Conservation (phyloP, 2,113 vertebrate genomes). For the Dryoscopus gambensis region DNA sequence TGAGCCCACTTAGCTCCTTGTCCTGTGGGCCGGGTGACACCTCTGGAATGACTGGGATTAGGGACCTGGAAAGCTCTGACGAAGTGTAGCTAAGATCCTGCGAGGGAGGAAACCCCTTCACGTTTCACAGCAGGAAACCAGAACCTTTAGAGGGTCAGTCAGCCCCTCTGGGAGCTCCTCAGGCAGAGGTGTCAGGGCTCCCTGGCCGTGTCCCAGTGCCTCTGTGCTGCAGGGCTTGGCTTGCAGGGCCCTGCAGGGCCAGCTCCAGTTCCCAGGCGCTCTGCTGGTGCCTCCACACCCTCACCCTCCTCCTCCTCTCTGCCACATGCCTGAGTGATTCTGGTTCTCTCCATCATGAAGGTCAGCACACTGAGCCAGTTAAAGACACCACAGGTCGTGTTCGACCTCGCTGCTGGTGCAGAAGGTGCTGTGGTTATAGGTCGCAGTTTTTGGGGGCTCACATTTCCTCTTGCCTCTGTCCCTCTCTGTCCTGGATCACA, state of each 20-base stretch:
- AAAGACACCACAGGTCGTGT: background rate
- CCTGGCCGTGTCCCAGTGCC: rapidly evolving
- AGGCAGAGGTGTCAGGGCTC: background rate
- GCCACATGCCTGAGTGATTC: background rate
- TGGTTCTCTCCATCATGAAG: background rate
- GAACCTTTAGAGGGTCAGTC: background rate
- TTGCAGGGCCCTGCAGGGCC: background rate
- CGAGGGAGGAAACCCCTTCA: background rate
- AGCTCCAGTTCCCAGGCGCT: background rate
- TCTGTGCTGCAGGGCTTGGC: background rate
- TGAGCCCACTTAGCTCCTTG: background rate
- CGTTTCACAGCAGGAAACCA: background rate
- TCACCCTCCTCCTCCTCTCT: background rate
- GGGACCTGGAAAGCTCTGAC: background rate
- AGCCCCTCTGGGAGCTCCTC: background rate
- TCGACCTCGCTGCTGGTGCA: background rate
- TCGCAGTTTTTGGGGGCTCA: background rate
- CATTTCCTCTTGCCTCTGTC: background rate
- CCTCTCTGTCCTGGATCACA: background rate
- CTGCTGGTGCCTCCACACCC: background rate
- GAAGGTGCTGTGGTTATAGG: background rate
- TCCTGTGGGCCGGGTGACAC: too few species aligned
- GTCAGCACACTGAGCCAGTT: background rate
- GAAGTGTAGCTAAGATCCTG: background rate
- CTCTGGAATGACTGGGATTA: background rate